These are phyloP conservation scores for Aspidiotus destructor DNA, from an alignment of 2,888 invertebrate species.

Conservation along the genomic window DNA sequence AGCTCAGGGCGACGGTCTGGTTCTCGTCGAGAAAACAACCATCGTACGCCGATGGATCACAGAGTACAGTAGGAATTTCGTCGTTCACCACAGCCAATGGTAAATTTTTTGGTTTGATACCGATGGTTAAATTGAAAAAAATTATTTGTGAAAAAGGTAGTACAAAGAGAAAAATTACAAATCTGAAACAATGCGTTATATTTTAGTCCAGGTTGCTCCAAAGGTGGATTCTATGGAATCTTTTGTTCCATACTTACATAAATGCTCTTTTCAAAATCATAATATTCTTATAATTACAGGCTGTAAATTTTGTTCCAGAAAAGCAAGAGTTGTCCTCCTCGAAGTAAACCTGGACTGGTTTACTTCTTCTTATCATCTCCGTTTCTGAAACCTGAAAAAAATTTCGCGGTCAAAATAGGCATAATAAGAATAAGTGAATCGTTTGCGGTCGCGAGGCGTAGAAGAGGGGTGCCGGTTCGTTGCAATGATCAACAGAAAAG, in stretches of 20 bases:
- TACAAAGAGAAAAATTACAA: slow-evolving; percentile 66
- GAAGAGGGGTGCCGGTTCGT: no score
- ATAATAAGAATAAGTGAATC: no score
- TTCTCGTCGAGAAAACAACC: slow-evolving; percentile 34
- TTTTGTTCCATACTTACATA: slow-evolving; percentile 20
- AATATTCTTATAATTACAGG: slow-evolving; percentile 33
- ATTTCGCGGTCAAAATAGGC: no score
- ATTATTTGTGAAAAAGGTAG: slow-evolving; percentile 74
- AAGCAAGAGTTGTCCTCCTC: slow-evolving; percentile 6
- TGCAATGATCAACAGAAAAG: no score
- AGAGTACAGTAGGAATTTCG: slow-evolving; percentile 49
- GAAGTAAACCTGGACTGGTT: not conserved
- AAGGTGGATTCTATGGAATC: not conserved
- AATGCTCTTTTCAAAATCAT: slow-evolving; percentile 26
- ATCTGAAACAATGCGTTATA: slow-evolving; percentile 48
- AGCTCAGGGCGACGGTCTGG: slow-evolving; percentile 37
- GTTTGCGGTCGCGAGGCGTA: no score
- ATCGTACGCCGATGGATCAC: slow-evolving; percentile 31
- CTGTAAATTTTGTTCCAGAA: not conserved
- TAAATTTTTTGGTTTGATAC: slow-evolving; percentile 62
- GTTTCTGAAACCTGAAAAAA: not conserved
- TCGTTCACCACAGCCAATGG: slow-evolving; percentile 68
- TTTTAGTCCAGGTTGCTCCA: not conserved
- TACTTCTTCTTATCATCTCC: not conserved
- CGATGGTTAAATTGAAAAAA: slow-evolving; percentile 70